These are phyloP conservation scores for Pseudopipra pipra DNA, from an alignment of 2,113 vertebrate genomes.

Conservation along the genomic window DNA sequence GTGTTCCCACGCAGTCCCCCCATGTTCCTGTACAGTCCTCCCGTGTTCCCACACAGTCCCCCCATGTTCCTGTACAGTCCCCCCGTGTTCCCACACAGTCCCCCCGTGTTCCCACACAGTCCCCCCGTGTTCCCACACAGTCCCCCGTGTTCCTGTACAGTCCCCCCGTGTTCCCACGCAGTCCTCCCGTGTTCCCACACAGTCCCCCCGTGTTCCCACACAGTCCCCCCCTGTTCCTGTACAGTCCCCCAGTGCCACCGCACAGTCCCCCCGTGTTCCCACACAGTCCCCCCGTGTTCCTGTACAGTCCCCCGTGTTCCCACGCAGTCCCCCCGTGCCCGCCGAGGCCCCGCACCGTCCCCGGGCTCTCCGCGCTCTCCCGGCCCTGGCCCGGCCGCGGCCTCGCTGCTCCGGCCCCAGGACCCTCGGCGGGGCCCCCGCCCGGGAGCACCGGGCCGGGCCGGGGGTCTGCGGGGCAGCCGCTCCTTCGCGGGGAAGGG, in stretches of 20 bases:
- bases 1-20: too few relatives aligned
- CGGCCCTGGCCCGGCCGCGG: not conserved
- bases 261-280: not conserved
- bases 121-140: not conserved
- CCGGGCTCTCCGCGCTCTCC: not conserved
- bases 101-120: not conserved
- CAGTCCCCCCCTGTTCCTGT: not conserved
- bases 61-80: not conserved
- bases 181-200: not conserved
- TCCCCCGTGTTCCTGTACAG: fast-evolving
- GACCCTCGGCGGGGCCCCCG: not conserved
- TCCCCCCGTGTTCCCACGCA: fast-evolving
- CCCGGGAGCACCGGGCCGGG: not conserved
- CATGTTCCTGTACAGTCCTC: not conserved
- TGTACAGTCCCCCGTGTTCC: not conserved
- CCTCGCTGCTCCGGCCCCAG: not conserved
- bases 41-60: not conserved
- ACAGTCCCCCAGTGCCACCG: too few relatives aligned
- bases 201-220: not conserved
- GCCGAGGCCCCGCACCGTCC: not conserved
- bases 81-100: not conserved
- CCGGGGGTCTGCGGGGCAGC: not conserved
- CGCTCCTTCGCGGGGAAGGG: not conserved
- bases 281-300: not conserved
- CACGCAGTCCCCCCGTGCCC: not conserved